Percentiles rank a stretch among this genome's conserved stretches.
Conservation (phyloP, 2,797 vertebrate species). For the Pteronotus mesoamericanus region DNA sequence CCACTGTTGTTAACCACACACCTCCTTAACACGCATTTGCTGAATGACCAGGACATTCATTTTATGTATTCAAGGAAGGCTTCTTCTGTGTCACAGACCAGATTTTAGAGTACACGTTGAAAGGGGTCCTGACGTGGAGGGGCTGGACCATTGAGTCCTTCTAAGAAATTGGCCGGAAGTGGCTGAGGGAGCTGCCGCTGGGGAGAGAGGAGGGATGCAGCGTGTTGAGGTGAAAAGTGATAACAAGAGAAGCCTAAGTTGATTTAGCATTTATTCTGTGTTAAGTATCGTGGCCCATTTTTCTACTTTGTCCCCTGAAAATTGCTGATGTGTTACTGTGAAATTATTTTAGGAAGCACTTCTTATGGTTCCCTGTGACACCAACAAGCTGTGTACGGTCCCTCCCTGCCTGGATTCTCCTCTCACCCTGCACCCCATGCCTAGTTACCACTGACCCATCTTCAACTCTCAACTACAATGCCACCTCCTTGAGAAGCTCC, state of each 20-base stretch:
- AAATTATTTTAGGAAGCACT: neutral
- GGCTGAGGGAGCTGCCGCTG: neutral
- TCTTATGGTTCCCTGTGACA: neutral
- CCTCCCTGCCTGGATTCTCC: neutral
- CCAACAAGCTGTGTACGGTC: neutral
- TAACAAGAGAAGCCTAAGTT: neutral
- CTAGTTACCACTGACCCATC: neutral
- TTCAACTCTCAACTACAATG: neutral
- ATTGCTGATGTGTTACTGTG: neutral
- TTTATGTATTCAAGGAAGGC: neutral
- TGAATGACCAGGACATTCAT: neutral
- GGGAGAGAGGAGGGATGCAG: neutral
- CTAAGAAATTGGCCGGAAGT: neutral
- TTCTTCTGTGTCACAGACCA: neutral
- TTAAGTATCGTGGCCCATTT: neutral
- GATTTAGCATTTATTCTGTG: neutral
- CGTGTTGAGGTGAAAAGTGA: neutral
- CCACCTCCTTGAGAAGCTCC: neutral
- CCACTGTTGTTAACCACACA: neutral
- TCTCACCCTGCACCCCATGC: neutral
- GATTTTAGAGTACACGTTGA: neutral
- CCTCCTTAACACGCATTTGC: neutral
- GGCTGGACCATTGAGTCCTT: accelerated
- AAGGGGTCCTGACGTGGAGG: neutral
- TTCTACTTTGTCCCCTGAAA: neutral